Conservation (phyloP, 2,113 vertebrate species). For the Oophaga pumilio region DNA sequence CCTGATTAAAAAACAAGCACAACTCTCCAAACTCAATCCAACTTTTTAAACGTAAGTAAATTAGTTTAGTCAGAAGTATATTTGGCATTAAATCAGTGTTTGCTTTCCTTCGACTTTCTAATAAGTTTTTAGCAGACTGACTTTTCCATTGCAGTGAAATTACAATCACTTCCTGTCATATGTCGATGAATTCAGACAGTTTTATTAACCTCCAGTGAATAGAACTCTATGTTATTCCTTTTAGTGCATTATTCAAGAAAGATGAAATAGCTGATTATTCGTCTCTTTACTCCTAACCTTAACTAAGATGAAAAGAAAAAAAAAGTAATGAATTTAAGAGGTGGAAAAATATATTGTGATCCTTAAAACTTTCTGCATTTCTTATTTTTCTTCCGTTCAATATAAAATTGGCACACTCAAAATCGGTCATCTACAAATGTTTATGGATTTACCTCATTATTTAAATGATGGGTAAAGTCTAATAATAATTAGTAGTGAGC, state of each 20-base stretch:
- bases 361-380: constrained; percentile 16
- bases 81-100: constrained; percentile 42
- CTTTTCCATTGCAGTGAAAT: constrained; percentile 46
- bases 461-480: background rate
- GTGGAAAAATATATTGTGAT: constrained; percentile 33
- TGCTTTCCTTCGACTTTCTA: constrained; percentile 42
- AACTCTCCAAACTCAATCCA: constrained; percentile 16
- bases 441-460: background rate
- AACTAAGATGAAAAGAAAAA: constrained; percentile 35
- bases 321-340: background rate
- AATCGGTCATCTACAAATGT: background rate
- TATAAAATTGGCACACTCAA: background rate
- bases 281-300: constrained; percentile 46
- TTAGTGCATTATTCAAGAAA: constrained; percentile 51
- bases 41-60: constrained; percentile 40
- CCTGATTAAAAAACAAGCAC: background rate
- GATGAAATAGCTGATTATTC: constrained; percentile 46
- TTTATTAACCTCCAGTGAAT: constrained; percentile 52
- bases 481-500: too few relatives aligned
- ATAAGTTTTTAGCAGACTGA: constrained; percentile 27
- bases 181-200: constrained; percentile 49
- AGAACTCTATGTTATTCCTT: constrained; percentile 43
- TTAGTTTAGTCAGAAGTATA: constrained; percentile 29
- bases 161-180: constrained; percentile 30
- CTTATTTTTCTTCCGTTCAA: background rate